Evolutionary conservation across 92 coral and sea anemone species (phyloP).

Genomic region (Epizoanthus rinbou): DNA sequence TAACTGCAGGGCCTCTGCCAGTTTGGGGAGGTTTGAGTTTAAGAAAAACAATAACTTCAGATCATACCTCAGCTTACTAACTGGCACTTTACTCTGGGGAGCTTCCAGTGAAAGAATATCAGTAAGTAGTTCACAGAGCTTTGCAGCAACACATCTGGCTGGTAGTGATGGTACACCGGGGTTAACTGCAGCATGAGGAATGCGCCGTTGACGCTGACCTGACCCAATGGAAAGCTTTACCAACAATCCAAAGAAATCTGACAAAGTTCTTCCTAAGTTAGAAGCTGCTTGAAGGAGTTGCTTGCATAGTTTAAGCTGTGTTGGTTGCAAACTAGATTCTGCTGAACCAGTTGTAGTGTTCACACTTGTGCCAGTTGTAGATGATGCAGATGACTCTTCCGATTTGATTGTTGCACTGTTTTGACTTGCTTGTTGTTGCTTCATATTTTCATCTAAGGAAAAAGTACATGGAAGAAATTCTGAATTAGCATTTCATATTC

Average conservation of each 20-base stretch:
- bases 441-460: constrained; percentile 21
- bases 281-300: constrained; percentile 88
- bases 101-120: constrained; percentile 82
- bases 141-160: constrained; percentile 77
- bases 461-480: not conserved
- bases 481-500: not conserved
- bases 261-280: constrained; percentile 82
- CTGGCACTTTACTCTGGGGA: constrained; percentile 58
- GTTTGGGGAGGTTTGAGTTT: no score
- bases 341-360: constrained; percentile 22
- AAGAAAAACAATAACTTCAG: no score
- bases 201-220: constrained; percentile 93
- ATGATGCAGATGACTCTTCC: constrained; percentile 47
- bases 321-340: constrained; percentile 74
- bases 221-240: constrained; percentile 90
- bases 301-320: constrained; percentile 78
- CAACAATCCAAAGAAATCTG: constrained; percentile 90
- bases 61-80: constrained; percentile 68
- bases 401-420: constrained; percentile 21
- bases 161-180: constrained; percentile 86
- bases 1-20: no score
- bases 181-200: constrained; percentile 74
- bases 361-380: not conserved
- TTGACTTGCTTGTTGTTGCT: constrained; percentile 17
- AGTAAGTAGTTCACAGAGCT: constrained; percentile 77